Percentiles rank a stretch among this genome's conserved stretches.
Conservation (phyloP, 53 echinoderm and acorn worm species). For the Zoroaster sp. region DNA sequence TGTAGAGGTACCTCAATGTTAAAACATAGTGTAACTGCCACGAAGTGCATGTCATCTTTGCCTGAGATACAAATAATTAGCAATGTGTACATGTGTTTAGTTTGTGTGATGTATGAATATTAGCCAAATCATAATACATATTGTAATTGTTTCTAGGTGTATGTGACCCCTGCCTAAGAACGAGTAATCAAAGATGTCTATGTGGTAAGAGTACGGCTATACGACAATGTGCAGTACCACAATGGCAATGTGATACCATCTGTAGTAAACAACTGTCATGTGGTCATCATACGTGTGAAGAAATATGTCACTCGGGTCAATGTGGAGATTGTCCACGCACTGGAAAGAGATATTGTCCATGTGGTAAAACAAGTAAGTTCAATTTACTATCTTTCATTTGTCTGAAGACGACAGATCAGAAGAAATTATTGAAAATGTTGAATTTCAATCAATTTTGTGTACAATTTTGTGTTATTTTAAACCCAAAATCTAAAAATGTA, state of each 20-base stretch:
- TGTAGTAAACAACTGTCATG: conserved; percentile 75
- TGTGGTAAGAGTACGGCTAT: conserved; percentile 65
- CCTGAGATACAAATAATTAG: no score
- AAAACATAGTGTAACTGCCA: no score
- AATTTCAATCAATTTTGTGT: no score
- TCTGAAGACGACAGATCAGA: not conserved
- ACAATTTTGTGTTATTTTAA: no score
- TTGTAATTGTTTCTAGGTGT: conserved; percentile 55
- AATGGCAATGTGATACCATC: conserved; percentile 75
- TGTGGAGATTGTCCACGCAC: conserved; percentile 88
- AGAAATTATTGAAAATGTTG: not conserved
- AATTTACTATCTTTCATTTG: no score
- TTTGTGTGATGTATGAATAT: no score
- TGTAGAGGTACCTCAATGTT: no score
- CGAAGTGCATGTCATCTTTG: no score
- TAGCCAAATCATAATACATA: not conserved
- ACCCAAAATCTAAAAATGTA: no score
- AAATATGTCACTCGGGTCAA: conserved; percentile 70
- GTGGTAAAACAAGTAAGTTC: conserved; percentile 96
- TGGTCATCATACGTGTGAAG: conserved; percentile 80
- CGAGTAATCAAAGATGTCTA: conserved; percentile 75
- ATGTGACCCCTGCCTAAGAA: conserved; percentile 77
- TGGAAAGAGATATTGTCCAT: conserved; percentile 83
- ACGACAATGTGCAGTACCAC: conserved; percentile 75
- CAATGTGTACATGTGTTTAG: no score